Evolutionary conservation across 1,140 invertebrate genomes (phyloP), one percentile per base, ranked within the genome.

Genomic region (Bombus waltoni): DNA sequence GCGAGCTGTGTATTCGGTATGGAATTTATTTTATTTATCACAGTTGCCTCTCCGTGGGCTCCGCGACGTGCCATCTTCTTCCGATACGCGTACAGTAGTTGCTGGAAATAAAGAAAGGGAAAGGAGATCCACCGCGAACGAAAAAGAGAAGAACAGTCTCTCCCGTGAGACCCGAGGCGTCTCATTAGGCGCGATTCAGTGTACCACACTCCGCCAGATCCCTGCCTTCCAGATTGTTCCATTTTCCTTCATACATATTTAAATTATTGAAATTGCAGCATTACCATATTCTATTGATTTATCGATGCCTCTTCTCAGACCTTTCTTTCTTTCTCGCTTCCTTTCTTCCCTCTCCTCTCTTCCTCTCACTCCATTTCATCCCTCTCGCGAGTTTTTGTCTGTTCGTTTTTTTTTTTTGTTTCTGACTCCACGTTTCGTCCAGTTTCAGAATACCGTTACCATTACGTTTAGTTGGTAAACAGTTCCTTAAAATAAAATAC

Each of bases 241-340:
- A 94, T 94, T 94, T 94, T 94, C 92, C 92, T 94, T 94, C 94
- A 95, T 95, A 94, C 93, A 94, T 95, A 95, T 95, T 95, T 94
- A 95, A 95, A 94, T 94, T 94, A 94, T 95, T 95, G 93, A 95
- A 95, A 94, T 95, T 91, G 88, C 80, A 72, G 80, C 89, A 95
- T 95, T 95, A 95, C 93, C 94, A 94, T 95, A 94, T 93, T 94
- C 93, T 93, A 94, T 94, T 95, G 94, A 95, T 95, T 95, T 94
- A 95, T 95, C 93, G 93, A 92, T 93, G 92, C 91, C 89, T 91
- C 91, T 89, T 88, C 87, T 85, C 92, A 40, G 89, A 79, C 91
- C 87, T 86, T 81, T 84, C 80, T 65, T 83, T 71, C 79, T 80
- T 76, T 81, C 83, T 80, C 62, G n/a, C 62, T 76, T 59, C 22